A percentile compares a stretch with the other conserved stretches of the same genome.
Evolutionary conservation across 2,888 invertebrate genomes (phyloP).

Genomic region (Argyresthia goedartella): DNA sequence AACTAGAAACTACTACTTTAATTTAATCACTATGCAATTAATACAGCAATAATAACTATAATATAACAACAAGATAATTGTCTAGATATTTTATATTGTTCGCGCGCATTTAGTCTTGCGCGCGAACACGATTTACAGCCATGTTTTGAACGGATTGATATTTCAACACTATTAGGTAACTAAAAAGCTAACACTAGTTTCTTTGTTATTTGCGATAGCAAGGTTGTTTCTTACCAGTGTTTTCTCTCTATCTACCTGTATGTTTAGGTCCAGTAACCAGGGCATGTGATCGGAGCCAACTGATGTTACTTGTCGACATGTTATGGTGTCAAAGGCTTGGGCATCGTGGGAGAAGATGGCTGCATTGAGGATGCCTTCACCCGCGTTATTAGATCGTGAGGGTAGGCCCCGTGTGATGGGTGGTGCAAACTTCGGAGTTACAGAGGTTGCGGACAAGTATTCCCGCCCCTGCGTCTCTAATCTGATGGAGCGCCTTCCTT

Average conservation of each 20-base stretch:
- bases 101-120: too few relatives aligned
- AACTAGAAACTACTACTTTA: too few relatives aligned
- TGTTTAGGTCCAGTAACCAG: not conserved
- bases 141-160: too few relatives aligned
- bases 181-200: too few relatives aligned
- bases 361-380: not conserved
- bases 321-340: not conserved
- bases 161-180: too few relatives aligned
- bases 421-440: not conserved
- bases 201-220: not conserved
- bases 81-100: too few relatives aligned
- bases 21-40: too few relatives aligned
- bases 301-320: not conserved
- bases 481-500: slow-evolving; percentile 4
- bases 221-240: not conserved
- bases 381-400: not conserved
- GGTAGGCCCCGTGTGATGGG: not conserved
- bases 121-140: too few relatives aligned
- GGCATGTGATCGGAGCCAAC: not conserved
- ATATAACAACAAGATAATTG: too few relatives aligned
- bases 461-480: not conserved
- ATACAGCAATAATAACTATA: too few relatives aligned
- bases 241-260: not conserved
- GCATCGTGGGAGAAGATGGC: not conserved
- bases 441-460: not conserved